A percentile compares a stretch with the other conserved stretches of the same genome.
phyloP scores from a whole-genome alignment of 2,888 invertebrate genomes.

The Coecobrya sp. region DNA sequence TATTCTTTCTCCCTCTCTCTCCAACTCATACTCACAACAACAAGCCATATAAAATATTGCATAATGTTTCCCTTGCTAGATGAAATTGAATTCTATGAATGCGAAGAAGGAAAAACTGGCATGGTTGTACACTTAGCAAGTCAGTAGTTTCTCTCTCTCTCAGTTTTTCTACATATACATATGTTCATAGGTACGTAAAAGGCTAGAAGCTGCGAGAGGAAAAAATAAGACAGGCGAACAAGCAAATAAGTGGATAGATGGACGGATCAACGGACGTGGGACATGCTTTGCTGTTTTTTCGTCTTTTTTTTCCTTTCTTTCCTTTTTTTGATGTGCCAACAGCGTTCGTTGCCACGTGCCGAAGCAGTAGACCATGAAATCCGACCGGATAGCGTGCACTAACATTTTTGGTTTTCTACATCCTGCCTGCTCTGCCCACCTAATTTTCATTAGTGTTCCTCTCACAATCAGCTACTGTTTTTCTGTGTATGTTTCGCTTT shows the following conservation, averaged over 20 bases:
- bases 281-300: conserved; percentile 62
- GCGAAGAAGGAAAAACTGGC: conserved; percentile 41
- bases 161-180: neutral
- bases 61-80: conserved; percentile 66
- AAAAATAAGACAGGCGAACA: conserved; percentile 65
- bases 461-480: neutral
- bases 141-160: neutral
- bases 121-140: conserved; percentile 12
- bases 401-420: conserved; percentile 77
- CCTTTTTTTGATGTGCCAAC: conserved; percentile 72
- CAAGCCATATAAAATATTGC: conserved; percentile 57
- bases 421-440: conserved; percentile 78
- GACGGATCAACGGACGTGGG: conserved; percentile 73
- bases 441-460: conserved; percentile 78
- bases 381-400: conserved; percentile 81
- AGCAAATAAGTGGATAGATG: conserved; percentile 72
- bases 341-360: conserved; percentile 80
- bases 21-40: conserved; percentile 5
- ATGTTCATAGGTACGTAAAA: neutral
- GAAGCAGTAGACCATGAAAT: conserved; percentile 80
- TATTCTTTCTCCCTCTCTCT: conserved; percentile 18
- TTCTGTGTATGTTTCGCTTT: neutral
- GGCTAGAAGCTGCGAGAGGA: neutral
- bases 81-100: conserved; percentile 61
- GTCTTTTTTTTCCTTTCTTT: conserved; percentile 36